phyloP scores from a whole-genome alignment of 2,113 vertebrate genomes.

The Equus przewalskii region DNA sequence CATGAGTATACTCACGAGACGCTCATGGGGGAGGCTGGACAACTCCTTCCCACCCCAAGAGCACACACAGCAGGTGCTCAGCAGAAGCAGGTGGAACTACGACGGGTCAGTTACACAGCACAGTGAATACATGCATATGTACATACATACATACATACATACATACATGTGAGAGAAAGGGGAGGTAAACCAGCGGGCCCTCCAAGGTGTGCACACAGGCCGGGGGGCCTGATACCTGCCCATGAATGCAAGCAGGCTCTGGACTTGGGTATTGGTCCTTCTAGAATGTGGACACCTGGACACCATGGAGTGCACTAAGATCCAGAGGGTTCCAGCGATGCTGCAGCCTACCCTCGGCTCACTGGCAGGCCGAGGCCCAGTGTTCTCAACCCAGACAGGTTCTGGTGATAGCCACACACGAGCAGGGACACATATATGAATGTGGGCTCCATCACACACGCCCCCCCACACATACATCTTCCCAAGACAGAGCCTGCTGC shows the following conservation, averaged over 20 bases:
- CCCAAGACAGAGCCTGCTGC: not conserved
- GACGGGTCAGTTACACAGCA: not conserved
- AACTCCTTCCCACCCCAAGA: not conserved
- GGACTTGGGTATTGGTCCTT: not conserved
- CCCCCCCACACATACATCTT: not conserved
- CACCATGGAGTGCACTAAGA: not conserved
- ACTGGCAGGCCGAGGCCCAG: not conserved
- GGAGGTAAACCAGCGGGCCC: not conserved
- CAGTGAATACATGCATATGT: not conserved
- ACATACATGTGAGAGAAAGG: not conserved
- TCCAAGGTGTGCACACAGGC: not conserved
- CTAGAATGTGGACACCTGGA: not conserved
- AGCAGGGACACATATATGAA: not conserved
- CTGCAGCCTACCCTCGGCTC: not conserved
- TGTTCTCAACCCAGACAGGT: not conserved
- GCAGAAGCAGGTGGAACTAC: not conserved
- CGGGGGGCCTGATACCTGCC: not conserved
- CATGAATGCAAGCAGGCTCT: rapidly evolving
- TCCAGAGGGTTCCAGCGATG: not conserved
- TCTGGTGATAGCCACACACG: not conserved
- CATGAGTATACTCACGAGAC: rapidly evolving
- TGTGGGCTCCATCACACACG: not conserved
- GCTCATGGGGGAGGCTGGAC: not conserved
- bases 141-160: too few species aligned
- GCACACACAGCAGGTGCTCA: not conserved